phyloP scores from a whole-genome alignment of 1,140 invertebrate genomes.

The Diuraphis noxia region DNA sequence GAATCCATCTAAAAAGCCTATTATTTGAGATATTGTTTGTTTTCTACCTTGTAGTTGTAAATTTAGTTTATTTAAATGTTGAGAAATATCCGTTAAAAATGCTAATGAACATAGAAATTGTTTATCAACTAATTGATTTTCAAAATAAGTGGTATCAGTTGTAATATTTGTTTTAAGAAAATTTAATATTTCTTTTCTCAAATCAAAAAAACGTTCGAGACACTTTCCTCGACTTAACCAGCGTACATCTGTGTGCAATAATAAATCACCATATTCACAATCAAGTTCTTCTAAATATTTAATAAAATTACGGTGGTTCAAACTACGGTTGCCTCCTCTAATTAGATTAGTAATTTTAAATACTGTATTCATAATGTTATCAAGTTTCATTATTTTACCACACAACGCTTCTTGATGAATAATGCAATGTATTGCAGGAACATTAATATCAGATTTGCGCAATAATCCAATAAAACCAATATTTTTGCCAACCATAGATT shows the following conservation, averaged over 20 bases:
- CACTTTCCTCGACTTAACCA: background rate
- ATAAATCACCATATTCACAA: background rate
- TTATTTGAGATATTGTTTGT: too few relatives aligned
- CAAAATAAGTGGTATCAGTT: background rate
- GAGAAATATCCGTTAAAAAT: too few relatives aligned
- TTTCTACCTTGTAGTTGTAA: too few relatives aligned
- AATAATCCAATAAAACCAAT: too few relatives aligned
- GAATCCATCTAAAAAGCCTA: too few relatives aligned
- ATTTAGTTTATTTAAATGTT: too few relatives aligned
- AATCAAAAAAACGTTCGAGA: background rate
- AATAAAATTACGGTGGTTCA: constrained; percentile 6
- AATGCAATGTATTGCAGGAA: too few relatives aligned
- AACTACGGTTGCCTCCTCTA: constrained; percentile 27
- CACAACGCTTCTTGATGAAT: too few relatives aligned
- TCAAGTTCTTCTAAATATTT: background rate
- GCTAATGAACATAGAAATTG: background rate
- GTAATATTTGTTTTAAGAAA: constrained; percentile 14
- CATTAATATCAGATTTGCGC: too few relatives aligned
- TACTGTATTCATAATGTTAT: background rate
- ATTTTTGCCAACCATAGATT: too few relatives aligned
- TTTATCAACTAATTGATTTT: background rate
- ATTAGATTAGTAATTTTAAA: constrained; percentile 23
- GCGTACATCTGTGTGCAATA: constrained; percentile 4
- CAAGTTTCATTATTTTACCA: constrained; percentile 6
- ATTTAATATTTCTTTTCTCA: constrained; percentile 2